Evolutionary conservation across 2,113 vertebrate species (phyloP), one percentile per base, ranked within the genome.

Genomic region (Scartelaos histophorus): DNA sequence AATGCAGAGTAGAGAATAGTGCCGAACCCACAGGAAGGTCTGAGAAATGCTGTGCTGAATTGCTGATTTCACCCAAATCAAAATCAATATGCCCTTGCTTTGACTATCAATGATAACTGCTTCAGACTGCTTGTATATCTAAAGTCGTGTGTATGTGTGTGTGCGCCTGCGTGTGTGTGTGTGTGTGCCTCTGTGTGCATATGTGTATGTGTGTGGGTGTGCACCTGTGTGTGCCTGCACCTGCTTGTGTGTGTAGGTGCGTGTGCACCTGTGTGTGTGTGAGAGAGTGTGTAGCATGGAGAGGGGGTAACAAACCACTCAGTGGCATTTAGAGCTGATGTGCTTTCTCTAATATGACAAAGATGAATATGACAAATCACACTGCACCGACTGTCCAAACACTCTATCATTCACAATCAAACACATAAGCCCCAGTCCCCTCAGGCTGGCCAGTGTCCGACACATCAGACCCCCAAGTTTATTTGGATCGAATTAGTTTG

Each of bases 61-160:
- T 5, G 24, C 71, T 85, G 22, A 67, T 83, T 88, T 83, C 64
- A 71, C 75, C 73, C 71, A 75, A 87, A 87, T 88, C 76, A 87
- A 81, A 89, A 89, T 91, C 85, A 81, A 88, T 89, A 78, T 65
- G 81, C 70, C 84, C 85, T 88, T 85, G 74, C 85, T 86, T 87
- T 87, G 84, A 88, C 87, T 89, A 88, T 87, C 67, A 85, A 85
- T 85, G 82, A 82, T 82, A 90, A 83, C 78, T 66, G 72, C 29
- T 78, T 58, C 0, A 24, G 65, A 69, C 70, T 74, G 70, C 70
- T 68, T 77, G 82, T 60, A 86, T 84, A 69, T 49, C 60, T 81
- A 79, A 77, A 76, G 66, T 38, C n/a, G 38, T 43, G 38, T 43
- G 38, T 43, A 15, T 16, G 13, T 17, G 43, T 38, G 38, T 43